Conservation (phyloP, 1,140 invertebrate genomes). For the Zaprionus ornatus region DNA sequence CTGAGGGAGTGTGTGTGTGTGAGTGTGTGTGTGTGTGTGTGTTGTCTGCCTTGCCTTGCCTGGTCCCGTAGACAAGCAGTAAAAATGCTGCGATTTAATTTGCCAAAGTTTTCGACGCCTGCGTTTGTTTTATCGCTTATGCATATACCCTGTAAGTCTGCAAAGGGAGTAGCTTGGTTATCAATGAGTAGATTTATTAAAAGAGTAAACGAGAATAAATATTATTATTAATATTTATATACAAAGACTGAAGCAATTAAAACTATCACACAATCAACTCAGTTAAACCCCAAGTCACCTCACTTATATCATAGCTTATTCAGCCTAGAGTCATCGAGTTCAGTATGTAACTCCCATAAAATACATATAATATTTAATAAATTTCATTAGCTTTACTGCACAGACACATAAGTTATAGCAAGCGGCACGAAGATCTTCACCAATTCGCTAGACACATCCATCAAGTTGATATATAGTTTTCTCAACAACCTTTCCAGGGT, state of each 20-base stretch:
- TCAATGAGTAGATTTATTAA: not conserved
- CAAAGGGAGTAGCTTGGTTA: not conserved
- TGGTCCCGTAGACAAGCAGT: conserved; percentile 9
- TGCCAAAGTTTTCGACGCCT: conserved; percentile 68
- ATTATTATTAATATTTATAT: too few relatives aligned
- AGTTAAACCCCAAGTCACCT: too few relatives aligned
- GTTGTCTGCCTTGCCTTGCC: conserved; percentile 1
- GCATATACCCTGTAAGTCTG: conserved; percentile 31
- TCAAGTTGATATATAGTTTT: not conserved
- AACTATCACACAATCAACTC: not conserved
- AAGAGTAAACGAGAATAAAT: not conserved
- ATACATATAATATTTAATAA: not conserved
- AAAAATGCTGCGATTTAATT: conserved; percentile 69
- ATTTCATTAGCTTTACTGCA: not conserved
- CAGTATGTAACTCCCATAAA: not conserved
- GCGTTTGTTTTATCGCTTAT: conserved; percentile 64
- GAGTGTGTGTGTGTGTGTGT: conserved; percentile 3
- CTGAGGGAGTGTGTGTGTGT: not conserved
- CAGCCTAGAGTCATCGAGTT: not conserved
- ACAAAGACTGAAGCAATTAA: not conserved
- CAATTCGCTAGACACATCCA: not conserved
- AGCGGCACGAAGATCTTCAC: not conserved
- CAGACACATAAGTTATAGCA: not conserved
- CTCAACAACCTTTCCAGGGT: not conserved
- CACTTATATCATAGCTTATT: not conserved